Base-by-base conservation (phyloP, 1,140 invertebrate species). In the Drosophila hydei region DNA sequence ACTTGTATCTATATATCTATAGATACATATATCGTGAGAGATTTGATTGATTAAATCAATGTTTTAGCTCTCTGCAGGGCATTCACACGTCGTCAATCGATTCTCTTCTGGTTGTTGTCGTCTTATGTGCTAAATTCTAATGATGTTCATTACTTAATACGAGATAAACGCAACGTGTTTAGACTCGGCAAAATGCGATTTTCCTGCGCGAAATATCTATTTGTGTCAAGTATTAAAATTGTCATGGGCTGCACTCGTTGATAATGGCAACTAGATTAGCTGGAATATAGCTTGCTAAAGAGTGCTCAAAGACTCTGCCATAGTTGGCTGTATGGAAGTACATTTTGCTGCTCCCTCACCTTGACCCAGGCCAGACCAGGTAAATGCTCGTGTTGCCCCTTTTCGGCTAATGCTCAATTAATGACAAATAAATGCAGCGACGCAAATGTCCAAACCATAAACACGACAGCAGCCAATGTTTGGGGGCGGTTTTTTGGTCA, bases 131-230 rank as follows among this genome's bases (percentile, higher is more conserved):
- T 38, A 75, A 72, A 72, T 68, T 75, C 60, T 75, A 75, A 75
- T 72, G 73, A 72, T 72, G 62, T 72, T 75, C 73, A 75, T 75
- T 75, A 72, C 7, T 75, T 75, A 72, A 75, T 72, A 67, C 69
- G 16, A 72, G 73, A 75, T 72, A 75, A 75, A 68, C 62, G 61
- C 50, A 68, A 75, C 73, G 73, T 75, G 73, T 45, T 38, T 27
- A 61, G 69, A 67, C 67, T 72, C 23, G 19, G 48, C 21, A 70
- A 48, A 47, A 54, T 51, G n/a, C 42, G 59, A 27, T 62, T 38
- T 14, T 2, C 8, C 14, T 14, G 18, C 1, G n/a, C 12, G 21
- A 16, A 48, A 33, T 36, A 33, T 23, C 8, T 14, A 69, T 69
- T 36, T 52, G 65, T 42, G 30, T 62, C 59, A 70, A 54, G 52